A percentile compares a stretch with the other conserved stretches of the same genome.
phyloP scores from a whole-genome alignment of 2,888 invertebrate genomes.

The Pollenia angustigena region DNA sequence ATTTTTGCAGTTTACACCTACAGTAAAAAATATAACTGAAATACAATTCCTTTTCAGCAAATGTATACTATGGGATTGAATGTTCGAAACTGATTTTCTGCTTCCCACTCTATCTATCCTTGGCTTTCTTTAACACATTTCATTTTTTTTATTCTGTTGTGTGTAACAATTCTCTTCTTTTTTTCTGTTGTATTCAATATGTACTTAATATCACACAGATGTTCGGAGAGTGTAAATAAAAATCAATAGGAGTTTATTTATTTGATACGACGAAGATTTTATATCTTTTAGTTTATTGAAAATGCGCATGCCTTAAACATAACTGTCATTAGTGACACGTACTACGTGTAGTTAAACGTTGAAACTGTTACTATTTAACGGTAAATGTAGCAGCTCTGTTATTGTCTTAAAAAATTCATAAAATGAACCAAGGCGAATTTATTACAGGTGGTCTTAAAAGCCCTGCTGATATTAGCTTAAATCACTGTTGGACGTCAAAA shows the following conservation, averaged over 20 bases:
- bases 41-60: constrained; percentile 41
- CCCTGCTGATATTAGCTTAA: no score
- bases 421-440: no score
- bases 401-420: neutral
- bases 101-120: constrained; percentile 47
- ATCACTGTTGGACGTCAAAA: no score
- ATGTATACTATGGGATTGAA: constrained; percentile 52
- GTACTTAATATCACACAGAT: constrained; percentile 59
- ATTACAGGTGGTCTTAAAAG: no score
- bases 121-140: constrained; percentile 38
- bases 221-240: constrained; percentile 58
- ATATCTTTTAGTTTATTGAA: neutral
- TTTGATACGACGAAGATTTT: constrained; percentile 26
- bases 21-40: constrained; percentile 47
- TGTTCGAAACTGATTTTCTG: constrained; percentile 21
- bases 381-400: constrained; percentile 48
- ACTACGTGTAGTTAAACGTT: neutral
- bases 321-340: constrained; percentile 61
- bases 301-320: constrained; percentile 55
- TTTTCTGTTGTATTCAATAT: constrained; percentile 46
- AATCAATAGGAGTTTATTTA: constrained; percentile 67
- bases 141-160: constrained; percentile 44
- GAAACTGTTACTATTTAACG: constrained; percentile 13
- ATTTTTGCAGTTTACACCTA: constrained; percentile 47
- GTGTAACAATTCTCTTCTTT: constrained; percentile 60